Percentiles rank a stretch among this genome's conserved stretches.
These are phyloP conservation scores for Hyles lineata DNA, from an alignment of 2,888 invertebrate species.

Conservation along the genomic window DNA sequence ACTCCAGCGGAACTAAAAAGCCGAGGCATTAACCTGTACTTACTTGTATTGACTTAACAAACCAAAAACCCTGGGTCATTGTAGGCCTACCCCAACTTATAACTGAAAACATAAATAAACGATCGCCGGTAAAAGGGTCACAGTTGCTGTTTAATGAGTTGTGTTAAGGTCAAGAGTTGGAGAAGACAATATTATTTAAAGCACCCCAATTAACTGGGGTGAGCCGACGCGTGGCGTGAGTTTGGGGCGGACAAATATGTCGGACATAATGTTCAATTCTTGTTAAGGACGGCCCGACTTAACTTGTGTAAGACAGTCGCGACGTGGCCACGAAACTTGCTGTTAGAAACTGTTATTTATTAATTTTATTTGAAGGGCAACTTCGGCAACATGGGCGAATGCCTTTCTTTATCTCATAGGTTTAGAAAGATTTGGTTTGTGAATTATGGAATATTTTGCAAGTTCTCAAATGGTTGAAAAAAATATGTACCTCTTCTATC, in stretches of 20 bases:
- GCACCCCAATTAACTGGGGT: slow-evolving; percentile 40
- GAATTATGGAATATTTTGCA: background rate
- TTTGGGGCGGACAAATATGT: slow-evolving; percentile 56
- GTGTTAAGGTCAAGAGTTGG: slow-evolving; percentile 27
- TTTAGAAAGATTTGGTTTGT: background rate
- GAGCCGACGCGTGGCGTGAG: slow-evolving; percentile 34
- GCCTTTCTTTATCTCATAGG: background rate
- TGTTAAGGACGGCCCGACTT: slow-evolving; percentile 61
- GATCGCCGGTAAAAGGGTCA: slow-evolving; percentile 31
- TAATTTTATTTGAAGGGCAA: no score
- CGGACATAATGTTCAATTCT: slow-evolving; percentile 59
- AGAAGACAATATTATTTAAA: slow-evolving; percentile 42
- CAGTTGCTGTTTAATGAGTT: slow-evolving; percentile 28
- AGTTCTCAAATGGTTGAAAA: background rate
- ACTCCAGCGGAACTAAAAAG: no score
- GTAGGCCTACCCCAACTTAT: background rate
- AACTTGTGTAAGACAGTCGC: slow-evolving; percentile 64
- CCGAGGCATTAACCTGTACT: background rate
- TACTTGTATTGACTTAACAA: background rate
- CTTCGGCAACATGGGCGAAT: background rate
- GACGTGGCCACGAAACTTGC: slow-evolving; percentile 42
- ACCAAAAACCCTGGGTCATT: background rate
- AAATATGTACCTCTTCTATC: no score
- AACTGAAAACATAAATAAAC: slow-evolving; percentile 28
- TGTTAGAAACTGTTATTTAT: background rate